Evolutionary conservation across 2,113 vertebrate genomes (phyloP), one percentile per base, ranked within the genome.

Genomic region (Probosciger aterrimus): DNA sequence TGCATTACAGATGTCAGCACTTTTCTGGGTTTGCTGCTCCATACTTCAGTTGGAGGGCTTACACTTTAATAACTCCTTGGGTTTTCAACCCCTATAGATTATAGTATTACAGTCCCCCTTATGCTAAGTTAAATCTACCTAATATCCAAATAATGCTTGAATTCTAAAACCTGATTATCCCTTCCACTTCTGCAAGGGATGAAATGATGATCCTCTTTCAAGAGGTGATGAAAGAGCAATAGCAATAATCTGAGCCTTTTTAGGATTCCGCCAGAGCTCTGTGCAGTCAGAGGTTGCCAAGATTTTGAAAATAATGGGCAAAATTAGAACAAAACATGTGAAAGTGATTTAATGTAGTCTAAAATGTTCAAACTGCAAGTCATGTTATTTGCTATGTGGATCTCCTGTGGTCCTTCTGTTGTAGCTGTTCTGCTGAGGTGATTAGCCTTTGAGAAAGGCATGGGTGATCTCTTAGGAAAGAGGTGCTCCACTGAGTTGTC

Each of bases 131-230:
- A 94, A 93, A 94, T 90, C 85, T 95, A 93, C 85, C 90, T 96
- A 94, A 93, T 95, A 93, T 95, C 73, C 88, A 73, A 95, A 90
- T 93, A 96, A 90, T 55, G 24, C 85, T 78, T 81, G 85, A 95
- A 90, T 94, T 93, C 90, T 94, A 95, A 96, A 95, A 86, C 85
- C 92, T 94, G 93, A 96, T 96, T 96, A 96, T 93, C 93, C 90
- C 24, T 83, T 94, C 79, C 53, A 88, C 50, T 96, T 92, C 82
- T 93, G 64, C 79, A 60, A 68, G 76, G 90, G 82, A 93, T 90
- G 82, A 92, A 94, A 86, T 39, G 13, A 96, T 92, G 94, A 95
- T 95, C 90, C 88, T 88, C 90, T 94, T 93, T 92, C 20, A 37
- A 92, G 55, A 95, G 88, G 71, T 92, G 94, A 81, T 64, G 82